Conservation (phyloP, 2,888 invertebrate genomes). For the Troilus luridus region DNA sequence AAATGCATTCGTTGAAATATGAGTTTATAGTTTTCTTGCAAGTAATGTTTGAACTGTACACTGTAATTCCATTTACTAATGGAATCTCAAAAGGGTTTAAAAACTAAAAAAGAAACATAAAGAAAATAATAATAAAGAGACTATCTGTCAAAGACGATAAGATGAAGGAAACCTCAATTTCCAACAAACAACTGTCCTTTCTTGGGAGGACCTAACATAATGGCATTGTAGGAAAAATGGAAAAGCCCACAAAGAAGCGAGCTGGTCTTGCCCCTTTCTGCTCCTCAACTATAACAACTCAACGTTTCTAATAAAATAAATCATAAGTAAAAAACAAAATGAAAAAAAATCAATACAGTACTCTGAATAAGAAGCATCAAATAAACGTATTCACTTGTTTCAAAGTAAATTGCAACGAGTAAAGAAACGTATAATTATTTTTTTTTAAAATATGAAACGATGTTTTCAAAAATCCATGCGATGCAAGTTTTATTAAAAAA, state of each 20-base stretch:
- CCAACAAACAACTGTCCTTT: slow-evolving; percentile 13
- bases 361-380: background rate
- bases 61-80: background rate
- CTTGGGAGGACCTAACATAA: background rate
- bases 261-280: background rate
- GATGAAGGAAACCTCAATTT: slow-evolving; percentile 32
- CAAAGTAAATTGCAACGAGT: background rate
- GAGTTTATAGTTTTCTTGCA: too few species aligned
- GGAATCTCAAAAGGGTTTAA: background rate
- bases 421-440: background rate
- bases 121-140: background rate
- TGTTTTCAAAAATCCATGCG: too few species aligned
- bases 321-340: background rate
- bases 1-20: too few species aligned
- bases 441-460: too few species aligned
- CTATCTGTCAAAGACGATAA: background rate
- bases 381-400: background rate
- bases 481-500: too few species aligned
- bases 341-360: background rate
- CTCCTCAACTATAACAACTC: background rate
- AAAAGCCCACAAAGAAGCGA: slow-evolving; percentile 16
- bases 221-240: slow-evolving; percentile 2
- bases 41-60: too few species aligned
- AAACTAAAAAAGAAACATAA: background rate
- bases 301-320: background rate